Percentiles rank a stretch among this genome's conserved stretches.
phyloP scores from a whole-genome alignment of 2,888 invertebrate species.

The Campoletis raptor region DNA sequence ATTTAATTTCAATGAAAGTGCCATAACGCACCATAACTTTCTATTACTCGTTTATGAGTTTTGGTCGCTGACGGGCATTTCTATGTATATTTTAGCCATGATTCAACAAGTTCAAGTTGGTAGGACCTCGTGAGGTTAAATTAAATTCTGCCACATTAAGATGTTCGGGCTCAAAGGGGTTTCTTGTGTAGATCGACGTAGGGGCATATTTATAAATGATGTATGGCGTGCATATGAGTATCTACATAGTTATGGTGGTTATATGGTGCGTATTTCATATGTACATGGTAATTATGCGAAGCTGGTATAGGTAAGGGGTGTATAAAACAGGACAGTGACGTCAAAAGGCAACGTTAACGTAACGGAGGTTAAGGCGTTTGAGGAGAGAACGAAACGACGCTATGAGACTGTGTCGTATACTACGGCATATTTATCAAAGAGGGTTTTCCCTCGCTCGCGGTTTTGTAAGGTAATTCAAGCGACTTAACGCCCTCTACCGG shows the following conservation, averaged over 20 bases:
- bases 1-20: not conserved
- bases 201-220: not conserved
- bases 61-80: not conserved
- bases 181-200: not conserved
- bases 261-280: conserved; percentile 18
- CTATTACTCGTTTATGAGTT: not conserved
- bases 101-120: conserved; percentile 5
- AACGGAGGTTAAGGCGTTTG: conserved; percentile 42
- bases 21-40: not conserved
- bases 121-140: not conserved
- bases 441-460: conserved; percentile 56
- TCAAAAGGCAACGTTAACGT: conserved; percentile 53
- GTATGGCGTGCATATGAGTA: not conserved
- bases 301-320: conserved; percentile 28
- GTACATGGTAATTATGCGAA: conserved; percentile 39
- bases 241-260: not conserved
- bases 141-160: not conserved
- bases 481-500: conserved; percentile 64
- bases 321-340: conserved; percentile 51
- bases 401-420: conserved; percentile 18
- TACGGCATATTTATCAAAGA: conserved; percentile 64
- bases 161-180: conserved; percentile 1
- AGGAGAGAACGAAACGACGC: conserved; percentile 32
- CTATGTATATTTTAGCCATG: not conserved
- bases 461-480: conserved; percentile 66